A percentile compares a stretch with the other conserved stretches of the same genome.
Evolutionary conservation across 2,888 invertebrate species (phyloP).

Genomic region (Ypsolopha sequella): DNA sequence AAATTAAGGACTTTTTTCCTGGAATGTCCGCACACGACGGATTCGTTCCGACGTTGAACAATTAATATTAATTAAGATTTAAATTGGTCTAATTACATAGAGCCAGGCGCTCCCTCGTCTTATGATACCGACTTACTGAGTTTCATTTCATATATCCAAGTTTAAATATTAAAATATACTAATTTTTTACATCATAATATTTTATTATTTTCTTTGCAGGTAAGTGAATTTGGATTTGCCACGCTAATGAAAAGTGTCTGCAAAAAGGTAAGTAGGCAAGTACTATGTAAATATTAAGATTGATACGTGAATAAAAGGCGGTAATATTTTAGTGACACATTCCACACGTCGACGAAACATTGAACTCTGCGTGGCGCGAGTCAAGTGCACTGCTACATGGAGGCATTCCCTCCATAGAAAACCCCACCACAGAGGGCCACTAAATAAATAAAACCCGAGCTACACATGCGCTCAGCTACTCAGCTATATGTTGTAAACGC

Average conservation of each 20-base stretch:
- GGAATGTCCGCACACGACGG: conserved; percentile 57
- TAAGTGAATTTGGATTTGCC: not conserved
- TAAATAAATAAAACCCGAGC: conserved; percentile 4
- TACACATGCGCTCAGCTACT: conserved; percentile 4
- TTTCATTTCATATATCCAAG: too few species aligned
- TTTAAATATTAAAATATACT: not conserved
- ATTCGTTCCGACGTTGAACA: conserved; percentile 66
- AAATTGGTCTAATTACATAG: conserved; percentile 70
- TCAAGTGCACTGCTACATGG: not conserved
- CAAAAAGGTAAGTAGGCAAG: not conserved
- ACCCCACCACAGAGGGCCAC: not conserved
- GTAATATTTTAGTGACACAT: too few species aligned
- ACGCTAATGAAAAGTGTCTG: too few species aligned
- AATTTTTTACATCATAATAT: not conserved
- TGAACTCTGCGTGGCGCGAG: not conserved
- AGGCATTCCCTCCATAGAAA: not conserved
- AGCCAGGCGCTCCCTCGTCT: conserved; percentile 52
- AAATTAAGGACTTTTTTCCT: conserved; percentile 26
- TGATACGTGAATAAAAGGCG: not conserved
- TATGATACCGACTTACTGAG: not conserved
- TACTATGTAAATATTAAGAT: not conserved
- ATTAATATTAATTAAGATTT: conserved; percentile 72
- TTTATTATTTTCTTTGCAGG: conserved; percentile 1
- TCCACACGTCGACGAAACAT: too few species aligned
- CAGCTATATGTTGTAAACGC: conserved; percentile 22